A percentile compares a stretch with the other conserved stretches of the same genome.
Evolutionary conservation across 2,888 invertebrate species (phyloP).

Genomic region (Ischnura elegans): DNA sequence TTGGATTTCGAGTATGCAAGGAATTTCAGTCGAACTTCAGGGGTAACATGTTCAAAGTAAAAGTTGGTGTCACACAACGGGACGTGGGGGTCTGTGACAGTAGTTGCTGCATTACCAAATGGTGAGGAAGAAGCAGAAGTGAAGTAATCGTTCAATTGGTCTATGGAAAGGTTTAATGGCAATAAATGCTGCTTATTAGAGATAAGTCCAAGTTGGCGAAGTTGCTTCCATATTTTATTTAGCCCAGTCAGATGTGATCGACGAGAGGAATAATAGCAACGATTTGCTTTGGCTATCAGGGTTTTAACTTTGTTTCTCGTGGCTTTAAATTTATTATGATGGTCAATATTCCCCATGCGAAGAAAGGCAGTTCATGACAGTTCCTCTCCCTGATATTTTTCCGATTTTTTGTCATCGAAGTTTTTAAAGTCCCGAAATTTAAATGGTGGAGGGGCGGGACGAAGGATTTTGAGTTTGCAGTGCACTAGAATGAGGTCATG

Average conservation of each 20-base stretch:
- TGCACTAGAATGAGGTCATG: background rate
- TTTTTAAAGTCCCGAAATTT: background rate
- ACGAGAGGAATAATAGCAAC: too few species aligned
- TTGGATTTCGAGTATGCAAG: background rate
- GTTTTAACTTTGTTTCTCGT: background rate
- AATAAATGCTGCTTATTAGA: background rate
- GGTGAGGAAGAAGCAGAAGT: background rate
- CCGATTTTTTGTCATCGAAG: background rate
- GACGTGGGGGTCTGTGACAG: background rate
- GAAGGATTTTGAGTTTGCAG: background rate
- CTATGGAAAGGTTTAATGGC: background rate
- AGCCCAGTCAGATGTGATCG: too few species aligned
- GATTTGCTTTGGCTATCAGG: too few species aligned
- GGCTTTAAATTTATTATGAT: background rate
- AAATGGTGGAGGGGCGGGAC: background rate
- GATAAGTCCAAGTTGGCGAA: background rate
- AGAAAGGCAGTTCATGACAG: background rate
- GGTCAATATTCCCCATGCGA: background rate
- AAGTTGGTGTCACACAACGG: background rate
- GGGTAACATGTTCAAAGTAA: slow-evolving; percentile 20
- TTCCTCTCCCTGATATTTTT: background rate
- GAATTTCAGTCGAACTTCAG: background rate
- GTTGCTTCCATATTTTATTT: too few species aligned
- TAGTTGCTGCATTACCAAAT: background rate
- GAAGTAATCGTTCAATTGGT: background rate